A percentile compares a stretch with the other conserved stretches of the same genome.
phyloP scores from a whole-genome alignment of 2,888 invertebrate species.

The Drosophila algonquin region DNA sequence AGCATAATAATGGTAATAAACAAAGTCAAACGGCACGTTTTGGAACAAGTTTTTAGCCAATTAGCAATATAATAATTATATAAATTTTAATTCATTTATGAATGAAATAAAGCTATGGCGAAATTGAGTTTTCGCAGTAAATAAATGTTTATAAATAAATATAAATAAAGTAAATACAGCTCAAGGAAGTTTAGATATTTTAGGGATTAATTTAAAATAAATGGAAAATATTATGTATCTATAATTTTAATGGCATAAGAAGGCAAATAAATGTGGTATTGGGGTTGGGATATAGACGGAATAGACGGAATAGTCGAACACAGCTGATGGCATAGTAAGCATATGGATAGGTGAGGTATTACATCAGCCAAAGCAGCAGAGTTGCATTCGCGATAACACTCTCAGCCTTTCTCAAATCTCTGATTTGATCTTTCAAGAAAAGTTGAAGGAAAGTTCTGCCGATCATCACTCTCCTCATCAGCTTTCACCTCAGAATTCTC shows the following conservation, averaged over 20 bases:
- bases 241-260: too few species aligned
- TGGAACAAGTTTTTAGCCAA: not conserved
- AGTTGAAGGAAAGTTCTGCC: too few species aligned
- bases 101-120: not conserved
- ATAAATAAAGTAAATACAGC: too few species aligned
- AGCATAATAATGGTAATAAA: slow-evolving; percentile 25
- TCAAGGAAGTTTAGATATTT: not conserved
- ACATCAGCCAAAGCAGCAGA: too few species aligned
- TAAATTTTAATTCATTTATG: not conserved
- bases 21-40: not conserved
- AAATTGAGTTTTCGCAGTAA: not conserved
- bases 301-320: too few species aligned
- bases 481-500: not conserved
- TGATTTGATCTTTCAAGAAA: too few species aligned
- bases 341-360: too few species aligned
- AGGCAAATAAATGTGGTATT: too few species aligned
- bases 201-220: not conserved
- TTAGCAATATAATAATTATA: slow-evolving; percentile 15
- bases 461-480: not conserved
- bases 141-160: not conserved
- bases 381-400: too few species aligned
- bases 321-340: too few species aligned
- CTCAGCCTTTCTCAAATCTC: too few species aligned
- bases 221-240: not conserved
- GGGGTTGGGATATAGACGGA: too few species aligned